phyloP scores from a whole-genome alignment of 2,888 invertebrate genomes.

The Rambutsinella grinnellia region DNA sequence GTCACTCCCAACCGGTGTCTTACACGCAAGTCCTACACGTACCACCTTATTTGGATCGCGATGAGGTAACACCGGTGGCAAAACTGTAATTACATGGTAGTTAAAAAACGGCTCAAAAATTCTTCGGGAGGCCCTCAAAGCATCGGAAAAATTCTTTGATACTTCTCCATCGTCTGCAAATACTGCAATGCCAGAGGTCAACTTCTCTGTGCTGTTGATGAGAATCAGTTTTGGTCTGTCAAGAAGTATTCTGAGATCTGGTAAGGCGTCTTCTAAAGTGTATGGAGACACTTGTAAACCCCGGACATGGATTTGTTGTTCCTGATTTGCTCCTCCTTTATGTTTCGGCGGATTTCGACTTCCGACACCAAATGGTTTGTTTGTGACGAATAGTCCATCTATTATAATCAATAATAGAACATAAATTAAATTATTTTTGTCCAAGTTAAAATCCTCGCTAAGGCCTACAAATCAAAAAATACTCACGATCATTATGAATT shows the following conservation, averaged over 20 bases:
- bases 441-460: not conserved
- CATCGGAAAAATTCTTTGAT: conserved; percentile 16
- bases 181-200: conserved; percentile 58
- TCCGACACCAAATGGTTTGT: conserved; percentile 63
- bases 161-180: conserved; percentile 49
- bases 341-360: conserved; percentile 18
- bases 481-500: conserved; percentile 34
- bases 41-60: conserved; percentile 5
- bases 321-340: not conserved
- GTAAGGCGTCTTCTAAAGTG: conserved; percentile 55
- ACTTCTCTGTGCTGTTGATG: conserved; percentile 56
- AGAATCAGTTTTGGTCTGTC: conserved; percentile 44
- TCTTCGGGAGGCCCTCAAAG: conserved; percentile 22
- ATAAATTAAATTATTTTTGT: not conserved
- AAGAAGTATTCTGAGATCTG: conserved; percentile 39
- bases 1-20: conserved; percentile 22
- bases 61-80: conserved; percentile 15
- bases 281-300: conserved; percentile 31
- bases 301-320: conserved; percentile 36
- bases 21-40: conserved; percentile 32
- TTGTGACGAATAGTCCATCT: conserved; percentile 60
- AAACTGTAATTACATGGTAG: conserved; percentile 32
- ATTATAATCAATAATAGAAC: not conserved
- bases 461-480: not conserved
- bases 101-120: conserved; percentile 35